Conservation (phyloP, 2,113 vertebrate genomes). For the Sinocyclocheilus anophthalmus region DNA sequence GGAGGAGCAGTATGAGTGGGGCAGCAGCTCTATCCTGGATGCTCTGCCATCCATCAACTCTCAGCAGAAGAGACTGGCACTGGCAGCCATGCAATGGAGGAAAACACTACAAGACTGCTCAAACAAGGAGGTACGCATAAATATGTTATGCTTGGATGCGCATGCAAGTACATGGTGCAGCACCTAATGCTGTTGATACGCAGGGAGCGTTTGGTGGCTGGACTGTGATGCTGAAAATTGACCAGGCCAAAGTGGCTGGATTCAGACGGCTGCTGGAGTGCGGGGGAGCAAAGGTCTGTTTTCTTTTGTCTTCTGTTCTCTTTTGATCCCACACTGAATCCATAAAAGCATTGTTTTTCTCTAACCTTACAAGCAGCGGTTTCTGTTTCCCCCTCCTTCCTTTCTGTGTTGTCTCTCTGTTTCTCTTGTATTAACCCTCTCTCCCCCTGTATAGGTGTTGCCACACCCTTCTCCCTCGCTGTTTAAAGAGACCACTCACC, state of each 20-base stretch:
- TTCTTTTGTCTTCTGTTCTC: not conserved
- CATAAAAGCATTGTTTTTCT: not conserved
- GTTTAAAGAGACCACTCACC: slow-evolving; percentile 87
- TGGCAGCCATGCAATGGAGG: slow-evolving; percentile 93
- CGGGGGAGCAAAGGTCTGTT: slow-evolving; percentile 88
- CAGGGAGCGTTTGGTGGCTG: slow-evolving; percentile 96
- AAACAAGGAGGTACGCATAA: slow-evolving; percentile 68
- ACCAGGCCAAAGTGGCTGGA: slow-evolving; percentile 88
- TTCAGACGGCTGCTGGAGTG: slow-evolving; percentile 94
- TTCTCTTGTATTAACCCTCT: not conserved
- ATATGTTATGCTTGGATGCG: not conserved
- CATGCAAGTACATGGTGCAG: not conserved
- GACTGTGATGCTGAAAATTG: slow-evolving; percentile 94
- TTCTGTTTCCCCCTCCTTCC: not conserved
- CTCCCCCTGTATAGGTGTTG: slow-evolving; percentile 79
- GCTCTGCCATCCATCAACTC: slow-evolving; percentile 83
- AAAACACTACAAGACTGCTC: slow-evolving; percentile 80
- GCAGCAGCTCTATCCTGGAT: slow-evolving; percentile 85
- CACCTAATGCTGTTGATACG: not conserved
- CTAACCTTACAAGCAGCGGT: not conserved
- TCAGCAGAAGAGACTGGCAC: slow-evolving; percentile 87
- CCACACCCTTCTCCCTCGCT: slow-evolving; percentile 76
- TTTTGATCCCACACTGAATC: not conserved
- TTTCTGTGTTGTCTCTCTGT: not conserved
- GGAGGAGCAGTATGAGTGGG: slow-evolving; percentile 98